Evolutionary conservation across 2,888 invertebrate genomes (phyloP), one percentile per base, ranked within the genome.

Genomic region (Cheilosia pagana): DNA sequence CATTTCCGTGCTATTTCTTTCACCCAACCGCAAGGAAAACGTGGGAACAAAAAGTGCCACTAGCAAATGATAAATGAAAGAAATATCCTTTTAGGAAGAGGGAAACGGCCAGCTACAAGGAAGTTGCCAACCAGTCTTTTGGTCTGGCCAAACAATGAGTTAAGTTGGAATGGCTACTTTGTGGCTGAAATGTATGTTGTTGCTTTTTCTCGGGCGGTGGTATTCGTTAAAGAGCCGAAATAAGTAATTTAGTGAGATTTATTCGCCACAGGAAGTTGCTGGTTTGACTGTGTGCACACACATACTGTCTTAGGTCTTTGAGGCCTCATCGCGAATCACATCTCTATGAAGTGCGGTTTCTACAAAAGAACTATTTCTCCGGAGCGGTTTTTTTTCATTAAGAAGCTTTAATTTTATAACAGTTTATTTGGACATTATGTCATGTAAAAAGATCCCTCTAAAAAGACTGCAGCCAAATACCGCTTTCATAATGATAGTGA

Each of bases 31-130:
- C 2, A 50, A 75, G 57, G 71, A 60, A 65, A 65, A 55, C 14
- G 35, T 28, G 48, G 19, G 10, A 16, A 45, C 28, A 41, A 50
- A 62, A 68, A 50, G 19, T 70, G 57, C 35, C 55, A 81, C 50
- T 57, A 43, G 53, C 41, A 63, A 81, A 70, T 75, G 81, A 75
- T 81, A 59, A 81, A 81, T 81, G 75, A 63, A 50, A 63, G 48
- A 57, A 50, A 52, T 8, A 45, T 45, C 45, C 19, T 45, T 19
- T 19, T 50, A 31, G 55, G 21, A 23, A 48, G 16, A 43, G 16
- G 59, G 41, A 19, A 25, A 39, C 19, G 12, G 12, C 31, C 10
- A 31, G 12, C 3, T 50, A 21, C 19, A 14, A 53, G 76, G 65
- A 52, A 35, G 45, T 57, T 45, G 31, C 53, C 21, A 31, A 21